Base-by-base conservation (phyloP, 2,888 invertebrate species). In the Cataglyphis altisquamis region DNA sequence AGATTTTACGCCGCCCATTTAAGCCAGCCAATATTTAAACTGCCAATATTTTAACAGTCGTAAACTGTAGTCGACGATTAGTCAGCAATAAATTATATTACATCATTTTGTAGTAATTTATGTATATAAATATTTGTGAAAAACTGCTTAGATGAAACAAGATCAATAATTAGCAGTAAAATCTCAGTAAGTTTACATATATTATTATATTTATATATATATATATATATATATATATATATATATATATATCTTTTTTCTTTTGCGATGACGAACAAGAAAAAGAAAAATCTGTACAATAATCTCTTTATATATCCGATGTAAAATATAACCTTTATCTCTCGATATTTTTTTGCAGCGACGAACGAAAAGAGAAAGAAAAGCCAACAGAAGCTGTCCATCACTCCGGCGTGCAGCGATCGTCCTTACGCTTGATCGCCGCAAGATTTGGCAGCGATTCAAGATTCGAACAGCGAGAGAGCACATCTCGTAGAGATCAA, bases 361-460 rank as follows among this genome's bases (percentile, higher is more conserved):
- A 48, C 36, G 39, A 55, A 70, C n/a, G n/a, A n/a, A 25, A 36
- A 62, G 70, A 60, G 84, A 60, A 66, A 60, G 82, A 60, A 60
- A 72, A 85, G 62, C 57, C 39, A 36, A 64, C 60, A 78, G n/a
- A 75, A 29, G 62, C 45, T 73, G 25, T 68, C 39, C 67, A 73
- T 72, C 84, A 84, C 52, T 36, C 12, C 60, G 29, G 64, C 60
- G 70, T 77, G 82, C 77, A 70, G 36, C 29, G 39, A 57, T 45
- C 78, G 78, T 73, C 77, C 78, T 85, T 83, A 74, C 52, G 21
- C 41, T 62, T 75, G 78, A 62, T 67, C 62, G 77, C 72, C 52
- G 72, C 67, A 41, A 62, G 64, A 73, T 60, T 66, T 85, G 85
- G 85, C 85, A 67, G 10, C 21, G 10, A 1, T 41, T 73, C 85